Conservation (phyloP, 1,140 invertebrate genomes). For the Cheumatopsyche charites region DNA sequence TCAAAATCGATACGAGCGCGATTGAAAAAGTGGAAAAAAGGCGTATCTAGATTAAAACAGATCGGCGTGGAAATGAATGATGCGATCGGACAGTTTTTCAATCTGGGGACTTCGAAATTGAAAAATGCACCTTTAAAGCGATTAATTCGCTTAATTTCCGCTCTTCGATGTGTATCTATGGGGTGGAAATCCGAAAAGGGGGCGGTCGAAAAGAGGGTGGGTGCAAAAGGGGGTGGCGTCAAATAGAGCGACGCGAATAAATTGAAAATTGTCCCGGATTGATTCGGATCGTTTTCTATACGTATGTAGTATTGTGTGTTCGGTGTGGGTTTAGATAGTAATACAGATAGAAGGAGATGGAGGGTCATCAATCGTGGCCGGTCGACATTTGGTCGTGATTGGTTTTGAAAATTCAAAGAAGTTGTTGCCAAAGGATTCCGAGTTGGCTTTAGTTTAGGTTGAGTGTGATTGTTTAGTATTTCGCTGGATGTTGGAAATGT, state of each 20-base stretch:
- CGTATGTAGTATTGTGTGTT: conserved; percentile 36
- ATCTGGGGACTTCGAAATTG: conserved; percentile 36
- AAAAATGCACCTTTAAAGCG: conserved; percentile 46
- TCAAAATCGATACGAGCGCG: too few species aligned
- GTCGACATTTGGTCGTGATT: conserved; percentile 16
- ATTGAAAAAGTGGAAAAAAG: too few species aligned
- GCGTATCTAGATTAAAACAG: too few species aligned
- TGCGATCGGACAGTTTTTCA: conserved; percentile 37
- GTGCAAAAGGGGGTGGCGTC: too few species aligned
- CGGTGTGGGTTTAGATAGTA: too few species aligned
- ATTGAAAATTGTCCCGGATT: conserved; percentile 47
- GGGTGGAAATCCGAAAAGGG: not conserved
- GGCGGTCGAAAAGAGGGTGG: too few species aligned
- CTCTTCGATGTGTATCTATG: conserved; percentile 33
- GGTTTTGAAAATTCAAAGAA: conserved; percentile 21
- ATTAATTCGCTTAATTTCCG: conserved; percentile 46
- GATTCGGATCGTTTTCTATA: conserved; percentile 45
- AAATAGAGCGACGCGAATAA: conserved; percentile 29
- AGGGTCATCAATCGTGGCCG: conserved; percentile 21
- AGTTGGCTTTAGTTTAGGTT: too few species aligned
- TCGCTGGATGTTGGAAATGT: too few species aligned
- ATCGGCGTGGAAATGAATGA: conserved; percentile 17
- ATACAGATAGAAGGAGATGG: conserved; percentile 10
- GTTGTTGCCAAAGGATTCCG: too few species aligned
- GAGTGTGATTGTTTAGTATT: too few species aligned